A percentile compares a stretch with the other conserved stretches of the same genome.
These are phyloP conservation scores for Ceuthmochares aereus DNA, from an alignment of 2,113 vertebrate species.

Conservation along the genomic window DNA sequence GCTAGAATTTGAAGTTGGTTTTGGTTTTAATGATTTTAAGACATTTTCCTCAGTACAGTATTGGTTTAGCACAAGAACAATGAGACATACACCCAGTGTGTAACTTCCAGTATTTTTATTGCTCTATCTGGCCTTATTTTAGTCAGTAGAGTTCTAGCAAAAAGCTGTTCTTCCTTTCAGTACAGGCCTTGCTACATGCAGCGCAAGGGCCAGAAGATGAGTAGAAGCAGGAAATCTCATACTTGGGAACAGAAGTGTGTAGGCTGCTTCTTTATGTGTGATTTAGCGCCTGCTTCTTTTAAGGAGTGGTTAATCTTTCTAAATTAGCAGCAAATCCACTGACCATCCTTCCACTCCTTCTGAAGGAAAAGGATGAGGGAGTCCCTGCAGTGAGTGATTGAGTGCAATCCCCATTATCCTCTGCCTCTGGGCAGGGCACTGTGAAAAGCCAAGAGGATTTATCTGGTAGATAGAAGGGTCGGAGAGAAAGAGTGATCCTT, in stretches of 20 bases:
- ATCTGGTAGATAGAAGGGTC: not conserved
- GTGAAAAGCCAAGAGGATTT: not conserved
- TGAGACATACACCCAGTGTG: not conserved
- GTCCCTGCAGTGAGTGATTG: not conserved
- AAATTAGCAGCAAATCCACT: slow-evolving; percentile 6
- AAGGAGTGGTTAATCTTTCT: slow-evolving; percentile 24
- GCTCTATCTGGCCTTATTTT: not conserved
- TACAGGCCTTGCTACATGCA: not conserved
- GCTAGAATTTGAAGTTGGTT: not conserved
- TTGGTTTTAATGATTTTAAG: not conserved
- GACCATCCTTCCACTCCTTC: not conserved
- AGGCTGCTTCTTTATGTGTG: not conserved
- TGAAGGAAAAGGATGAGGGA: not conserved
- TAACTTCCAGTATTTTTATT: not conserved
- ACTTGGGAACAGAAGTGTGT: not conserved
- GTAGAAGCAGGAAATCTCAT: not conserved
- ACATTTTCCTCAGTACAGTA: accelerated
- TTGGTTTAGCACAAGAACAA: not conserved
- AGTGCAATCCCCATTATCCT: not conserved
- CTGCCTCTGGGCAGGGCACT: not conserved
- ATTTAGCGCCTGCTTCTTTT: slow-evolving; percentile 8
- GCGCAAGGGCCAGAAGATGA: not conserved
- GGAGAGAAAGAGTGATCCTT: not conserved
- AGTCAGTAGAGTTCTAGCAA: not conserved
- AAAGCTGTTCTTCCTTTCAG: not conserved